Evolutionary conservation across 2,888 invertebrate species (phyloP).

Genomic region (Antheraea assamensis): DNA sequence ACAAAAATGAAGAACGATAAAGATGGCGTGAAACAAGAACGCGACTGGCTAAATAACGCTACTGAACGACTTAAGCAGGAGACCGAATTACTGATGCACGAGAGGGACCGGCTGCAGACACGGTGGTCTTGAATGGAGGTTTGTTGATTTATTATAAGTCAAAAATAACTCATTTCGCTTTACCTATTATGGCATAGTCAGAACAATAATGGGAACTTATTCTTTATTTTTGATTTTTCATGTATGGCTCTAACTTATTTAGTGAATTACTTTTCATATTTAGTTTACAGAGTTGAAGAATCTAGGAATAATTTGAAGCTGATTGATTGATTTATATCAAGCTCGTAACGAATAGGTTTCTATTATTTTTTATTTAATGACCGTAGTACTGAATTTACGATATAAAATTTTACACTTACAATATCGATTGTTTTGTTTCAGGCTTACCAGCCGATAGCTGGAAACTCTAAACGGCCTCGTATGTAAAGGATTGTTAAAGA

Average conservation of each 20-base stretch:
- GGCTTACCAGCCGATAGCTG: neutral
- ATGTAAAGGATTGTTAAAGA: neutral
- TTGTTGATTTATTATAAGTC: conserved; percentile 1
- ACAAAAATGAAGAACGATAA: conserved; percentile 45
- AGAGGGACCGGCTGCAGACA: conserved; percentile 50
- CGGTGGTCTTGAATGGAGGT: conserved; percentile 56
- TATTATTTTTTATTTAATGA: neutral
- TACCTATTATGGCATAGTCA: no score
- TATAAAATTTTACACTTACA: neutral
- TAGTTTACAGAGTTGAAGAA: neutral
- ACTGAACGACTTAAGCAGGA: conserved; percentile 53
- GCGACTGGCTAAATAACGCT: conserved; percentile 49
- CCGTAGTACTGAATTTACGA: neutral
- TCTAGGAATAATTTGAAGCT: neutral
- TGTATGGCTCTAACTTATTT: neutral
- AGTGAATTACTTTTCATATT: neutral
- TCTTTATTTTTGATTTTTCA: neutral
- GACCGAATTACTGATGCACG: conserved; percentile 52
- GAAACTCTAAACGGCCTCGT: neutral
- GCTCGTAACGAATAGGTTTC: neutral
- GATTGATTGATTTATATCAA: neutral
- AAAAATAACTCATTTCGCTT: neutral
- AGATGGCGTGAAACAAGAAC: conserved; percentile 42
- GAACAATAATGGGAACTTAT: no score
- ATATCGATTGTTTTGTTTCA: neutral